Conservation (phyloP, 30 jellyfish, hydroid and myxozoan species). For the Aurelia coerulea region DNA sequence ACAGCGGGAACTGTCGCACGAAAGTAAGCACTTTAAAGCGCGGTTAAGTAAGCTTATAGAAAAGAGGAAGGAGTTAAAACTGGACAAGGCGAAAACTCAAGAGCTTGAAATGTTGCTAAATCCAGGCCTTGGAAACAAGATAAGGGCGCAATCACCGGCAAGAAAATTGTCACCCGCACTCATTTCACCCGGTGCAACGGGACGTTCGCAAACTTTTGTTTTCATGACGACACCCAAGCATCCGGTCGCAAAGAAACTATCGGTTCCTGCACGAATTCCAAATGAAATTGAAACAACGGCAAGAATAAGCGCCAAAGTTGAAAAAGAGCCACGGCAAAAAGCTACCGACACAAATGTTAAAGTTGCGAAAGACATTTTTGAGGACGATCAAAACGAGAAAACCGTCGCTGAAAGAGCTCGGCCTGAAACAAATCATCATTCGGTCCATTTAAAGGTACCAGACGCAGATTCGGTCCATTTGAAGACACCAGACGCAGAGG, state of each 20-base stretch:
- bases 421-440: too few species aligned
- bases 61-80: conserved; percentile 56
- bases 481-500: too few species aligned
- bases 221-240: too few species aligned
- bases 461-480: too few species aligned
- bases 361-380: too few species aligned
- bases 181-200: not conserved
- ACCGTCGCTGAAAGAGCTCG: too few species aligned
- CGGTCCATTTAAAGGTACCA: too few species aligned
- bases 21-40: conserved; percentile 47
- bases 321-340: too few species aligned
- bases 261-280: not conserved
- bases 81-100: conserved; percentile 52
- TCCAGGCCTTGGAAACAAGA: conserved; percentile 32
- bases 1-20: conserved; percentile 59
- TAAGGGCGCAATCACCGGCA: not conserved
- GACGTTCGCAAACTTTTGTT: not conserved
- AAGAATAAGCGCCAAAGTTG: too few species aligned
- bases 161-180: not conserved
- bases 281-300: too few species aligned
- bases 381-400: too few species aligned
- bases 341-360: too few species aligned
- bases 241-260: not conserved
- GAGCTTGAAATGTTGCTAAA: conserved; percentile 52
- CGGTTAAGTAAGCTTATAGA: conserved; percentile 32